Evolutionary conservation across 2,797 vertebrate genomes (phyloP).

Genomic region (Gastrophryne carolinensis): DNA sequence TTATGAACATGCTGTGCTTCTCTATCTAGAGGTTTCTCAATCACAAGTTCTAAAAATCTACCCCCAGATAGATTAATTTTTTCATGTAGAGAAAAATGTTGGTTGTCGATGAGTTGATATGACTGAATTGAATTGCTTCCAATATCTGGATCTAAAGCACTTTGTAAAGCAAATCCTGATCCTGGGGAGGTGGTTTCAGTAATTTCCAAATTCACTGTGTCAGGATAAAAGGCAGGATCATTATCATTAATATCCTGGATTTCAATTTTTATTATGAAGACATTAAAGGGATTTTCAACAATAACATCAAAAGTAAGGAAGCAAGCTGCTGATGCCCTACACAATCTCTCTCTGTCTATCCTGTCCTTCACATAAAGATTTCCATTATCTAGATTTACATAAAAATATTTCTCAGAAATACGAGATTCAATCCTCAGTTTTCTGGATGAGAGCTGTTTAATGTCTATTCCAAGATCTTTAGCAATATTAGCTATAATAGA

Average conservation of each 20-base stretch:
- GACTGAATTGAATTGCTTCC: constrained; percentile 25
- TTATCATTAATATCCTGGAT: constrained; percentile 62
- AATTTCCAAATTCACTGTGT: constrained; percentile 53
- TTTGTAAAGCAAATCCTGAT: constrained; percentile 15
- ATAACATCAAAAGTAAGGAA: constrained; percentile 58
- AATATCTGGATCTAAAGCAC: constrained; percentile 23
- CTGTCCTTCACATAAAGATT: constrained; percentile 49
- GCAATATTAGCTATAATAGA: constrained; percentile 43
- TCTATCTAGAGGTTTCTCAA: constrained; percentile 24
- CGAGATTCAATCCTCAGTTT: constrained; percentile 55
- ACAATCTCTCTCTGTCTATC: constrained; percentile 59
- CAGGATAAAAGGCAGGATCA: constrained; percentile 50
- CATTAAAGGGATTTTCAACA: constrained; percentile 54
- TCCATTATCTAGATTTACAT: constrained; percentile 47
- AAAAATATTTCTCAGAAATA: constrained; percentile 58
- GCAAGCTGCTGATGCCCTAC: constrained; percentile 46
- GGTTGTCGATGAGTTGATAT: constrained; percentile 26
- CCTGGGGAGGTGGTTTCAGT: constrained; percentile 40
- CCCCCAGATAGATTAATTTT: constrained; percentile 9
- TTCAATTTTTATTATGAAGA: constrained; percentile 57
- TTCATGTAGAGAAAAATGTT: constrained; percentile 26
- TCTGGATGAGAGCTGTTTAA: not conserved
- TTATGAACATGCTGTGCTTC: constrained; percentile 19
- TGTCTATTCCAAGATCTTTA: constrained; percentile 17
- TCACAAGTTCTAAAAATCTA: constrained; percentile 8